Percentiles rank a stretch among this genome's conserved stretches.
Conservation (phyloP, 2,797 vertebrate genomes). For the Chaetophractus vellerosus region DNA sequence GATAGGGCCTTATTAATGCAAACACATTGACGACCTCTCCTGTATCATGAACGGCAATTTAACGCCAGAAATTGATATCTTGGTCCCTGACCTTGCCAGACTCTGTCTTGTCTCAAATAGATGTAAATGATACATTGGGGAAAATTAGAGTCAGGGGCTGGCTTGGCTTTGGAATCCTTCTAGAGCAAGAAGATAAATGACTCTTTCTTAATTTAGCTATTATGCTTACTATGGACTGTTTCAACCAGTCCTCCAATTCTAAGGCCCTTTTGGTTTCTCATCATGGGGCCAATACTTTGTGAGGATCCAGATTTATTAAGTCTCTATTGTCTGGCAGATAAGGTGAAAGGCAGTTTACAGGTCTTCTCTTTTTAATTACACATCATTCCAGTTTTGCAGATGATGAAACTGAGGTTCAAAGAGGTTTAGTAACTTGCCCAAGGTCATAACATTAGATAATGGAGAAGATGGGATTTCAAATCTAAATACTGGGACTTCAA, state of each 20-base stretch:
- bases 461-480: neutral
- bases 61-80: conserved; percentile 30
- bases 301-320: conserved; percentile 10
- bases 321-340: neutral
- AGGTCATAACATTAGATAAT: neutral
- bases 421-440: neutral
- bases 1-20: conserved; percentile 69
- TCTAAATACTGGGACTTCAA: neutral
- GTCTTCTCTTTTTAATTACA: neutral
- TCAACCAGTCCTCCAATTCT: neutral
- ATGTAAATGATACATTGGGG: neutral
- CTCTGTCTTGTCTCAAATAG: neutral
- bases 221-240: neutral
- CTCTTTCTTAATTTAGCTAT: neutral
- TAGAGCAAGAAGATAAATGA: neutral
- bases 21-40: conserved; percentile 43
- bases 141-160: neutral
- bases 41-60: neutral
- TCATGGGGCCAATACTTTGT: neutral
- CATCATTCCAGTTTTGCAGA: neutral
- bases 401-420: neutral
- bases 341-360: neutral
- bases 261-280: neutral
- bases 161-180: conserved; percentile 20
- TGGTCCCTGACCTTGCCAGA: neutral